Base-by-base conservation (phyloP, 2,888 invertebrate genomes). In the Drymonia ruficornis region DNA sequence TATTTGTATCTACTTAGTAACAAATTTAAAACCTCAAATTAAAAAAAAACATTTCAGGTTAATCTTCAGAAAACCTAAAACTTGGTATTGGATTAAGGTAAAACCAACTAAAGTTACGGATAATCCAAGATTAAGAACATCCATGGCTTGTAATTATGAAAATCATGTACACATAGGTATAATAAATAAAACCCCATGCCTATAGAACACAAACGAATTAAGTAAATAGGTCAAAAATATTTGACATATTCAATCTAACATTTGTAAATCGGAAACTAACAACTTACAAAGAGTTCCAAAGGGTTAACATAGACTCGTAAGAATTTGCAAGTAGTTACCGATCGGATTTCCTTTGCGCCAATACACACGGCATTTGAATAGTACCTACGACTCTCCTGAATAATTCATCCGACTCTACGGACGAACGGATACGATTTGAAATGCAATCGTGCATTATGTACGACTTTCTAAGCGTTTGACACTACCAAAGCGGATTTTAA, bases 361-460 rank as follows among this genome's bases (percentile, higher is more conserved):
- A 68, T 70, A 68, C 68, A 74, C 72, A 65, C 55, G 59, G 65
- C 63, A 63, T 68, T 65, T 72, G 70, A 72, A 70, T 70, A 68
- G n/a, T n/a, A n/a, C n/a, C 65, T 50, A 55, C 61, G 70, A 70
- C 64, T 66, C 57, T 44, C 38, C 63, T 87, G 86, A 84, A 88
- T 87, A 78, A 88, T 87, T 85, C 85, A 87, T 85, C 59, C 57
- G 69, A 69, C 76, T 79, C 74, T 66, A 70, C 74, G 70, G 73
- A 70, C 72, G 67, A 72, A 69, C 75, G 76, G 73, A 78, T 80
- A 76, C 76, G 77, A 81, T 83, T 82, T 80, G 78, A 76, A 80
- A 84, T 86, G 84, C 81, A 79, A 76, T 82, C 74, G 74, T 78
- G 80, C 79, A 83, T 86, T 82, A 84, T 84, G 84, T 73, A 80